Evolutionary conservation across 2,888 invertebrate genomes (phyloP), one percentile per base, ranked within the genome.

Genomic region (Noctua pronuba): DNA sequence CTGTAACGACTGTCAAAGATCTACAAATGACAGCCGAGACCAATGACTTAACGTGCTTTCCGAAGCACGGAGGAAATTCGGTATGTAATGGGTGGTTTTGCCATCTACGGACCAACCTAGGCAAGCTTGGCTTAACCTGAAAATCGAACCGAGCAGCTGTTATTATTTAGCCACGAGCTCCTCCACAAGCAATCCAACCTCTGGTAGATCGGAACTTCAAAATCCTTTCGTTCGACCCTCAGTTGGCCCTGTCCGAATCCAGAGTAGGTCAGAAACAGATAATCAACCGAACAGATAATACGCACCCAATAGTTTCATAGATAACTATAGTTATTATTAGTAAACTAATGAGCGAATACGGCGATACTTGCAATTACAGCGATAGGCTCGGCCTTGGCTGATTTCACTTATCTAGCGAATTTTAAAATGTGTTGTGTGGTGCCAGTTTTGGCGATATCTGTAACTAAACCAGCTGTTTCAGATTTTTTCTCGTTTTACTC

Each of bases 371-470:
- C 76, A 66, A 75, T 80, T 66, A 62, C n/a, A 62, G 58, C 75
- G 85, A 85, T 80, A 73, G 35, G 58, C n/a, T 13, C 74, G 86
- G 85, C 86, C 85, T 86, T 86, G 84, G 66, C 73, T 68, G 84
- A 80, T 80, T 86, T 79, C 65, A 83, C 86, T 85, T 86, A 86
- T 86, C 86, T 84, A 73, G 82, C 70, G 62, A 80, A 86, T 77
- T 86, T 82, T 80, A 76, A 79, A 77, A 73, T 52, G 69, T 60
- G 11, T 16, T 49, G 64, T 64, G n/a, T 73, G 70, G 75, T 76
- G 41, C 70, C 64, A 55, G 64, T 75, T 60, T 24, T 7, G 11
- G 70, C 75, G 73, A n/a, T 28, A 65, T 18, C n/a, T 41, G 18
- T n/a, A 28, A 8, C 1, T 41, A 16, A 8, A 41, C 41, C 41